phyloP scores from a whole-genome alignment of 2,113 vertebrate genomes.

The Cacatua alba region DNA sequence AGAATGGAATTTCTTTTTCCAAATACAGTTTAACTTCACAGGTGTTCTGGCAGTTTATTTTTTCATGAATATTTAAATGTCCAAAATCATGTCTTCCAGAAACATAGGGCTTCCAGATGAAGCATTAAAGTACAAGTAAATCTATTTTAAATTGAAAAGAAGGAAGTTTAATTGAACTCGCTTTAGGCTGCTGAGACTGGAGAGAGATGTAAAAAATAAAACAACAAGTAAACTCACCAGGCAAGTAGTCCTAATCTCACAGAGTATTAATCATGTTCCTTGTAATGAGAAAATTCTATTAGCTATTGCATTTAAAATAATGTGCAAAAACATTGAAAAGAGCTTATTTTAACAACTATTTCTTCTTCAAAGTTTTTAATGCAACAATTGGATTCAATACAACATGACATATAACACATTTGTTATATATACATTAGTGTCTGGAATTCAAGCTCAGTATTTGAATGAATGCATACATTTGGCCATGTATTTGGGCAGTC shows the following conservation, averaged over 20 bases:
- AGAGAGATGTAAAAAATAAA: not conserved
- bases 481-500: not conserved
- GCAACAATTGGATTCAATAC: slow-evolving; percentile 43
- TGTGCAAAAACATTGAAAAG: slow-evolving; percentile 13
- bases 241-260: not conserved
- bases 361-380: slow-evolving; percentile 21
- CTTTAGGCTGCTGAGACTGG: not conserved
- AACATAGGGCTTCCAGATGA: not conserved
- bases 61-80: slow-evolving; percentile 8
- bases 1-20: not conserved
- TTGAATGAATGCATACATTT: not conserved
- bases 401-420: not conserved
- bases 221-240: not conserved
- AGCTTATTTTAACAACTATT: slow-evolving; percentile 16
- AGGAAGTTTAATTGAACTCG: slow-evolving; percentile 17
- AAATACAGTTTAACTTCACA: not conserved
- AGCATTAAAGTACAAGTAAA: not conserved
- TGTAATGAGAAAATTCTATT: slow-evolving; percentile 34
- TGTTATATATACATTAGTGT: not conserved
- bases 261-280: slow-evolving; percentile 5
- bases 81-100: not conserved
- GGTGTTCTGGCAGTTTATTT: not conserved
- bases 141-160: slow-evolving; percentile 46
- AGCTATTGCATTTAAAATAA: slow-evolving; percentile 15
- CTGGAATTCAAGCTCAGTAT: not conserved